Conservation (phyloP, 2,113 vertebrate genomes). For the Oncorhynchus clarkii region DNA sequence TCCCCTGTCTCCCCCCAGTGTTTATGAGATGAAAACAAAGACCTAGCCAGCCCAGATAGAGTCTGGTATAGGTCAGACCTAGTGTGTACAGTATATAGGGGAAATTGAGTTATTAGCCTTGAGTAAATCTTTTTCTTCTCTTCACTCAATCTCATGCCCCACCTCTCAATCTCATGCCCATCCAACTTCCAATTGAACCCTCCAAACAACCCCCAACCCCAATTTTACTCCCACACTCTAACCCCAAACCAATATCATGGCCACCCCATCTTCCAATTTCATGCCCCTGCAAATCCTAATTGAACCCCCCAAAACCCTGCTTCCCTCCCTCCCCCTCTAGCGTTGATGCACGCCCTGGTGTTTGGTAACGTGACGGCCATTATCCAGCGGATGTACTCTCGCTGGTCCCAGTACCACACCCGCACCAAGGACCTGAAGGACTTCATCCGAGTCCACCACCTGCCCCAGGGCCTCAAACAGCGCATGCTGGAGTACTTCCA, state of each 20-base stretch:
- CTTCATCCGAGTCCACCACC: constrained; percentile 94
- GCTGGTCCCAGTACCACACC: constrained; percentile 98
- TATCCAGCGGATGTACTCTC: constrained; percentile 97
- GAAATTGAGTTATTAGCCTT: constrained; percentile 17
- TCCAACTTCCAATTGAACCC: background rate
- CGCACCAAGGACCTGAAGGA: constrained; percentile 97
- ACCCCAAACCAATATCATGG: background rate
- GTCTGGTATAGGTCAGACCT: constrained; percentile 22
- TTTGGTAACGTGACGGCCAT: constrained; percentile 98
- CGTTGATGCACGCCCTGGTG: constrained; percentile 96
- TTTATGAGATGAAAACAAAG: constrained; percentile 25
- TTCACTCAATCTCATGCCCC: background rate
- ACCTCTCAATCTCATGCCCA: background rate
- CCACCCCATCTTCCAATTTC: constrained; percentile 1
- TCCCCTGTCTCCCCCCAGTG: background rate
- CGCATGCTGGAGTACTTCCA: constrained; percentile 99
- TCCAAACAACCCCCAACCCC: no score
- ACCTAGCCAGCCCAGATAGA: constrained; percentile 30
- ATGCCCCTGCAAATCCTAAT: background rate
- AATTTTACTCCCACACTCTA: no score
- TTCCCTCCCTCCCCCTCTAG: constrained; percentile 57
- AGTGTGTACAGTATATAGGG: background rate
- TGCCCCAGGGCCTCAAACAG: constrained; percentile 95
- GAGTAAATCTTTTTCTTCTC: background rate
- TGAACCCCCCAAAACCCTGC: background rate